Evolutionary conservation across 2,888 invertebrate genomes (phyloP).

Genomic region (Lasius platythorax): DNA sequence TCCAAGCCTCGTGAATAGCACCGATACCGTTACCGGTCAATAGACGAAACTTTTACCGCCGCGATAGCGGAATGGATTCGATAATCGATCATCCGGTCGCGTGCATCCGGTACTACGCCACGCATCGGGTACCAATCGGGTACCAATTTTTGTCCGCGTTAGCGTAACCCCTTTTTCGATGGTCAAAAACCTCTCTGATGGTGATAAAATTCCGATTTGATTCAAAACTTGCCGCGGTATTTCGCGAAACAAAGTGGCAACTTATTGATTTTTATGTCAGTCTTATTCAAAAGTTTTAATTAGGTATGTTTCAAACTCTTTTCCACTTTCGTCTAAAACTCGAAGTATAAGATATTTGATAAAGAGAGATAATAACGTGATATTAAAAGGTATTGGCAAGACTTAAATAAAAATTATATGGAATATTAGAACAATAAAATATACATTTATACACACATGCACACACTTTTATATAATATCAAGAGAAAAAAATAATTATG

Average conservation of each 20-base stretch:
- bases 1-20: conserved; percentile 15
- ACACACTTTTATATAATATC: background rate
- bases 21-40: conserved; percentile 58
- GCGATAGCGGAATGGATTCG: conserved; percentile 44
- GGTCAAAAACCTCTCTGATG: background rate
- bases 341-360: background rate
- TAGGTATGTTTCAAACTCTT: background rate
- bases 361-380: background rate
- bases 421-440: background rate
- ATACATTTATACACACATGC: background rate
- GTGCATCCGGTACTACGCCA: conserved; percentile 25
- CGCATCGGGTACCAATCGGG: too few species aligned
- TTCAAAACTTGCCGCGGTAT: background rate
- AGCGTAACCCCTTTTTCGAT: background rate
- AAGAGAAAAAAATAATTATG: background rate
- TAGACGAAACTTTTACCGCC: conserved; percentile 56
- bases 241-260: background rate
- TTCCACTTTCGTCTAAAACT: background rate
- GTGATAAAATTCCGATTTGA: background rate
- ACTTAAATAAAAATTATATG: background rate
- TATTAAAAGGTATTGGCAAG: background rate
- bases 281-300: conserved; percentile 20
- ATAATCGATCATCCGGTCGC: conserved; percentile 56
- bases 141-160: background rate
- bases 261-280: background rate